Base-by-base conservation (phyloP, 1,140 invertebrate genomes). In the Lepidurus couesii region DNA sequence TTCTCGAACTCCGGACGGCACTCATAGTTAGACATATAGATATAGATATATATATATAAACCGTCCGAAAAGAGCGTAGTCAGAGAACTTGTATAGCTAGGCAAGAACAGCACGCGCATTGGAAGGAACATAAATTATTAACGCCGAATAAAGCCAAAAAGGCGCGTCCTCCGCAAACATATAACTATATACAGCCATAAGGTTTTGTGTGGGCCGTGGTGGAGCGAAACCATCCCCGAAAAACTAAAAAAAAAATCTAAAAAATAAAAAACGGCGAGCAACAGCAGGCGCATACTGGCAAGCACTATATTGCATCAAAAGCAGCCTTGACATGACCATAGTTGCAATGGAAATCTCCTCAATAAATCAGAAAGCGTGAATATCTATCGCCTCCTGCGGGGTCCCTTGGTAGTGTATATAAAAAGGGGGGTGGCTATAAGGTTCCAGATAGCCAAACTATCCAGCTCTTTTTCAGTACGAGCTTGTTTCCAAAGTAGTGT, bases 51-150 rank as follows among this genome's bases (percentile, higher is more conserved):
- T 34, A 34, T 34, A 4, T 34, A 34, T 34, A 34, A 34, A 34
- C 2, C 34, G 34, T 34, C 34, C 34, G 34, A 34, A 26, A 13
- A 65, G 53, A 65, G 21, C 8, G 53, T n/a, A 47, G 21, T 7
- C 53, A n/a, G 13, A 65, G 21, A 16, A 7, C 53, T 65, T 65
- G n/a, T 65, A 65, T 5, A 65, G 16, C n/a, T 7, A 7, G 7
- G 53, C 34, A 21, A 11, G 53, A 65, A 65, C 53, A 65, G 53
- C 53, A 65, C 53, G 53, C 53, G 53, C 53, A 65, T 65, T 65
- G 16, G 53, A 65, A 21, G 53, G 21, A 65, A 65, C 53, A 65
- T 65, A 65, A 65, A 65, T 65, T 65, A 65, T 9, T 65, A 65
- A 65, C 53, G 8, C 53, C 34, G 13, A 7, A 65, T 7, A 65